Evolutionary conservation across 2,113 vertebrate genomes (phyloP).

Genomic region (Hystrix brachyura): DNA sequence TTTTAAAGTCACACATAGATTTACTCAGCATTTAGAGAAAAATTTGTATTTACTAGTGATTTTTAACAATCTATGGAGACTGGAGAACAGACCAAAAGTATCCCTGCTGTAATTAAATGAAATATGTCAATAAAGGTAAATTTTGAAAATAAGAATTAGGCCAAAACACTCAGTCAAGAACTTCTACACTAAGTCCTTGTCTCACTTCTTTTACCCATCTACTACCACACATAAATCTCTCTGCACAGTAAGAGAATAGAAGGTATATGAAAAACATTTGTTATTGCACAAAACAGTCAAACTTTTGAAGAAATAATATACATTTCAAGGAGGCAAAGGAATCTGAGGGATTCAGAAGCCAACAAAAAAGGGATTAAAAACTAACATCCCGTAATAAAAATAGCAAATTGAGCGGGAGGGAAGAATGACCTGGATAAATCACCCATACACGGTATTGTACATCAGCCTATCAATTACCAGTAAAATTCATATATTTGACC

Average conservation of each 20-base stretch:
- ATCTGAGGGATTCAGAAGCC: neutral
- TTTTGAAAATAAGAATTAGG: constrained; percentile 6
- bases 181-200: neutral
- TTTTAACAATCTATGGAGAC: neutral
- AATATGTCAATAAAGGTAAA: neutral
- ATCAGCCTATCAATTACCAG: neutral
- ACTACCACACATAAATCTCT: neutral
- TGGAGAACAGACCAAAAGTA: neutral
- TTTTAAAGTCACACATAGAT: neutral
- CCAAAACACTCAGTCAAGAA: neutral
- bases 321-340: neutral
- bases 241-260: neutral
- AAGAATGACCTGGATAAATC: neutral
- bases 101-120: neutral
- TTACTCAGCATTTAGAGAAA: neutral
- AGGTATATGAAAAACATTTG: neutral
- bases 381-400: neutral
- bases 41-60: neutral
- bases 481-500: neutral
- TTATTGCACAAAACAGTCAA: neutral
- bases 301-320: neutral
- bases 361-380: neutral
- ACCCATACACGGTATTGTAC: neutral
- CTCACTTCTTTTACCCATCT: neutral
- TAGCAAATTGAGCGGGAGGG: neutral